Evolutionary conservation across 2,888 invertebrate genomes (phyloP).

Genomic region (Aphidius colemani): DNA sequence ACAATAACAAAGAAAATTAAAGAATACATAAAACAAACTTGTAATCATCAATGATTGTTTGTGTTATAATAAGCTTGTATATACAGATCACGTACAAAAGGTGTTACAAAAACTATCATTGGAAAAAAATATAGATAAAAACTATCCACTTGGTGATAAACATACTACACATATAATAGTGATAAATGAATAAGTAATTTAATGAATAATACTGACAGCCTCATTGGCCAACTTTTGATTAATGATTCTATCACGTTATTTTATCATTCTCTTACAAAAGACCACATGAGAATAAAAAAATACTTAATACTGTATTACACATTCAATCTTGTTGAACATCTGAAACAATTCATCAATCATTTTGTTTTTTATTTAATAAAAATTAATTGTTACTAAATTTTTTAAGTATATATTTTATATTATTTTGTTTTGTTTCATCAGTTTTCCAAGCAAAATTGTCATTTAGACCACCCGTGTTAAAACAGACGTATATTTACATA

Average conservation of each 20-base stretch:
- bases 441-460: too few species aligned
- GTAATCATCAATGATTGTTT: too few species aligned
- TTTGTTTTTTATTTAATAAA: background rate
- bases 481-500: conserved; percentile 36
- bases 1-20: background rate
- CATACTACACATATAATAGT: conserved; percentile 47
- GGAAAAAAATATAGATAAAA: background rate
- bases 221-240: conserved; percentile 52
- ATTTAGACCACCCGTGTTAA: conserved; percentile 43
- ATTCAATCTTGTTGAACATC: too few species aligned
- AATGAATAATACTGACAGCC: conserved; percentile 54
- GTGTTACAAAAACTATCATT: conserved; percentile 5
- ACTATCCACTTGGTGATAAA: conserved; percentile 13
- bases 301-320: too few species aligned
- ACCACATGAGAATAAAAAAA: too few species aligned
- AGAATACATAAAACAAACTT: background rate
- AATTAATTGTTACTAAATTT: too few species aligned
- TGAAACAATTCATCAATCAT: conserved; percentile 7
- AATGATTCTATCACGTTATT: conserved; percentile 40
- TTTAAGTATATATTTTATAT: too few species aligned
- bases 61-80: background rate
- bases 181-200: conserved; percentile 59
- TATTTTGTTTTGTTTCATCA: too few species aligned
- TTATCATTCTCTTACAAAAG: too few species aligned
- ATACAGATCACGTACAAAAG: conserved; percentile 5